Evolutionary conservation across 2,797 vertebrate species (phyloP), one percentile per base, ranked within the genome.

Genomic region (Bryconaethiops microstoma): DNA sequence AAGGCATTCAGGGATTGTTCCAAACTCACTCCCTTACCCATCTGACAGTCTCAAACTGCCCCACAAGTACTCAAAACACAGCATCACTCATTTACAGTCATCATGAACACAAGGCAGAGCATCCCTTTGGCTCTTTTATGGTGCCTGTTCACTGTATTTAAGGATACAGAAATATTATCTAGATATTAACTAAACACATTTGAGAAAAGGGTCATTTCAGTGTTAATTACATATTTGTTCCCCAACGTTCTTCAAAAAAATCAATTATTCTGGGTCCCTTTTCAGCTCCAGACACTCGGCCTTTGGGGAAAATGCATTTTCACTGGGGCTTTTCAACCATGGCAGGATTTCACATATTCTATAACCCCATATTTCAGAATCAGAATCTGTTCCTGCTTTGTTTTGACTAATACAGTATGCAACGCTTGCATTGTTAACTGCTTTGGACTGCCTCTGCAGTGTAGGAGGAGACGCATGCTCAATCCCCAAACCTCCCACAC

Each of bases 181-280:
- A 35, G 72, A 55, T 60, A 23, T 74, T 74, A 74, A 74, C 55
- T 60, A 59, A 74, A 74, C 55, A 14, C 29, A 40, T 23, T 42
- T 13, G 7, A 73, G 71, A 73, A 73, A 73, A 73, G 48, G 72
- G 72, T 60, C 72, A 74, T 74, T 74, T 60, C 35, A 14, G 54
- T 74, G 19, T 74, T 74, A 74, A 74, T 74, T 74, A 74, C 39
- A 74, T 42, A 74, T 74, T 45, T 60, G 55, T 74, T 45, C 55
- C 71, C 35, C 35, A 59, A 57, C 23, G 54, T 55, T n/a, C 25
- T 29, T 57, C 50, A 74, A 60, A 74, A 65, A 64, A 64, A 65
- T 74, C 72, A 74, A 74, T 74, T 74, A 74, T 45, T 74, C 29
- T n/a, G 35, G 72, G 60, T 74, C 54, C 21, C 72, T 60, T 29